phyloP scores from a whole-genome alignment of 2,113 vertebrate genomes.

The Aramus guarauna region DNA sequence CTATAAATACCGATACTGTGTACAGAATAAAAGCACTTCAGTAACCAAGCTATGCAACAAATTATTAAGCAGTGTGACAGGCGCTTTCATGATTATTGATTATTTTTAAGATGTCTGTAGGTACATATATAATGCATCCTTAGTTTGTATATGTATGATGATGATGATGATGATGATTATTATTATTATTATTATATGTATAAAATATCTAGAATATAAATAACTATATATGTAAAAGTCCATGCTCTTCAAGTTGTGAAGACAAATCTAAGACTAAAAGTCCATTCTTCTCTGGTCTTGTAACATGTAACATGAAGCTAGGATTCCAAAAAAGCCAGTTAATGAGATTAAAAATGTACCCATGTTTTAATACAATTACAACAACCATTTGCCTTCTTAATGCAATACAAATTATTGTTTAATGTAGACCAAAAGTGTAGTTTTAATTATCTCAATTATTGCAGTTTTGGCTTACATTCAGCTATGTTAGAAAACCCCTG shows the following conservation, averaged over 20 bases:
- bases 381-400: background rate
- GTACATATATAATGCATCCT: background rate
- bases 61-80: background rate
- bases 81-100: background rate
- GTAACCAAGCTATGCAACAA: background rate
- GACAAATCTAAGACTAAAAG: background rate
- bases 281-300: background rate
- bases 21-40: background rate
- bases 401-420: slow-evolving; percentile 3
- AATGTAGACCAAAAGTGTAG: background rate
- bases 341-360: background rate
- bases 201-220: background rate
- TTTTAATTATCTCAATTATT: slow-evolving; percentile 30
- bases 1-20: background rate
- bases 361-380: background rate
- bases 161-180: background rate
- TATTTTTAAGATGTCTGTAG: background rate
- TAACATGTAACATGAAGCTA: background rate
- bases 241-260: background rate
- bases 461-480: slow-evolving; percentile 17
- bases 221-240: background rate
- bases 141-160: background rate
- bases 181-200: background rate
- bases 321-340: background rate
- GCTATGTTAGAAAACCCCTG: background rate